These are phyloP conservation scores for Drosophila murphyi DNA, from an alignment of 1,140 invertebrate genomes.

Conservation along the genomic window DNA sequence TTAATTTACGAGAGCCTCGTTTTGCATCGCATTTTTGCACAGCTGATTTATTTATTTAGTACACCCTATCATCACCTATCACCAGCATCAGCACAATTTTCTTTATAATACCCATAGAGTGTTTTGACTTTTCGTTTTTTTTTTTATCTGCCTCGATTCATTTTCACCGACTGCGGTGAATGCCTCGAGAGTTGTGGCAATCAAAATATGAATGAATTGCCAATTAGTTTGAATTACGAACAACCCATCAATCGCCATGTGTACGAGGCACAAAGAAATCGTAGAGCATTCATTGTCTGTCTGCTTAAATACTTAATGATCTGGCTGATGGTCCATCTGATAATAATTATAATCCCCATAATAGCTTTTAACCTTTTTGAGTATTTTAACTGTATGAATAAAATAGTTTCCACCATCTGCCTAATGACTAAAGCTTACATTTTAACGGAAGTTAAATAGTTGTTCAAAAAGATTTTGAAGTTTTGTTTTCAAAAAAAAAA, in stretches of 20 bases:
- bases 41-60: slow-evolving; percentile 67
- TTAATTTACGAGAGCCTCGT: slow-evolving; percentile 72
- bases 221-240: slow-evolving; percentile 66
- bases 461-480: no score
- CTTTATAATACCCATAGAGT: slow-evolving; percentile 31
- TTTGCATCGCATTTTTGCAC: slow-evolving; percentile 41
- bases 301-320: no score
- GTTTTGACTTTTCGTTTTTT: background rate
- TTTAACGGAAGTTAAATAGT: no score
- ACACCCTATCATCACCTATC: slow-evolving; percentile 5
- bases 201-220: slow-evolving; percentile 58
- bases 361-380: background rate
- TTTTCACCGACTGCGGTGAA: slow-evolving; percentile 56
- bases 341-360: background rate
- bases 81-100: slow-evolving; percentile 41
- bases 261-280: background rate
- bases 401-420: no score
- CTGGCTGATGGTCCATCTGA: no score
- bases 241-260: slow-evolving; percentile 7
- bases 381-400: no score
- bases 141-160: slow-evolving; percentile 1
- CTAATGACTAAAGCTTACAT: no score
- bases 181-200: slow-evolving; percentile 63
- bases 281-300: background rate
- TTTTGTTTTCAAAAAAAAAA: no score